These are phyloP conservation scores for Papilio xuthus DNA, from an alignment of 1,140 invertebrate species.

Conservation along the genomic window DNA sequence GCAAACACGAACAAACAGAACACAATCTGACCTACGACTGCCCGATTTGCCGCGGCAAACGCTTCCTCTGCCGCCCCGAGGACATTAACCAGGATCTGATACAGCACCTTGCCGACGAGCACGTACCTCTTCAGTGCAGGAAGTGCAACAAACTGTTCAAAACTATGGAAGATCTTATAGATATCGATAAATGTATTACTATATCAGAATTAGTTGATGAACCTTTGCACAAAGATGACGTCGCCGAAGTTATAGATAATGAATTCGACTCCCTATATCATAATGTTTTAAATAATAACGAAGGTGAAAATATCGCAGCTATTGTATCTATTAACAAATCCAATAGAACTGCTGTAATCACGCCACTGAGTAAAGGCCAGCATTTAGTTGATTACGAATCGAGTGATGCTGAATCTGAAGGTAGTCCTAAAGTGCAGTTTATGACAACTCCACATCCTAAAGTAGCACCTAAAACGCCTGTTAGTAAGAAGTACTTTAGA, in stretches of 20 bases:
- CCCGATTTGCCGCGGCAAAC: constrained; percentile 66
- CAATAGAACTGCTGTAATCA: constrained; percentile 71
- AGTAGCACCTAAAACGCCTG: constrained; percentile 56
- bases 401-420: constrained; percentile 63
- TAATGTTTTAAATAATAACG: constrained; percentile 52
- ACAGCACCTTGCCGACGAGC: constrained; percentile 64
- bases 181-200: constrained; percentile 67
- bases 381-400: constrained; percentile 72
- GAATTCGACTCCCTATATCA: constrained; percentile 71
- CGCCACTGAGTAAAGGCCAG: constrained; percentile 65
- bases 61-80: constrained; percentile 62
- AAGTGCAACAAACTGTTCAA: constrained; percentile 71
- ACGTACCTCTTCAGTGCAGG: constrained; percentile 70
- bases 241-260: constrained; percentile 55
- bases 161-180: constrained; percentile 70
- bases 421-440: constrained; percentile 44
- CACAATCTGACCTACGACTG: constrained; percentile 75
- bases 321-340: constrained; percentile 63
- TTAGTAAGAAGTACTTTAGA: constrained; percentile 56
- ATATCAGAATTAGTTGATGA: constrained; percentile 67
- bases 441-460: constrained; percentile 57
- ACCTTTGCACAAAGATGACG: constrained; percentile 45
- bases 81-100: constrained; percentile 64
- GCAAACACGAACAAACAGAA: constrained; percentile 63
- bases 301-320: constrained; percentile 63